Evolutionary conservation across 2,888 invertebrate genomes (phyloP), one percentile per base, ranked within the genome.

Genomic region (Omphaloscelis lunosa): DNA sequence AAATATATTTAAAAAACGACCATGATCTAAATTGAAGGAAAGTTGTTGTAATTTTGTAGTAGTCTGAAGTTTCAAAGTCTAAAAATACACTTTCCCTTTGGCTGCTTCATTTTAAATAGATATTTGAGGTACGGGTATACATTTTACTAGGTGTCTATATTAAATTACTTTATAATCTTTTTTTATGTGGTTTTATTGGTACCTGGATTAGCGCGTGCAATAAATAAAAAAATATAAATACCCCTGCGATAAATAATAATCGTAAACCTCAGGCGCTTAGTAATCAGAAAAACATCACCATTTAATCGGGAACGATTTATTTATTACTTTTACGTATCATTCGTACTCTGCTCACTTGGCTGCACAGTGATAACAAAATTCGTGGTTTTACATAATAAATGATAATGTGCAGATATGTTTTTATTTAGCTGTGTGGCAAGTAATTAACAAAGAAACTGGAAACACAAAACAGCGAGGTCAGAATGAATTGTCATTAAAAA

Each of bases 201-300:
- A 58, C 45, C 41, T 67, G 53, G 67, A 80, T 82, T 73, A 73
- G 17, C 56, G 4, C 58, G n/a, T n/a, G 2, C 29, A 67, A 83
- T 83, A 80, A 77, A 75, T 79, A 66, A 61, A 0, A 45, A 45
- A 15, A 6, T 15, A 45, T 45, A 15, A 45, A 45, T 45, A 45
- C 56, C 3, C 61, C 20, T 27, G 1, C 29, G 67, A 83, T 83
- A 80, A 78, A 68, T 79, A 78, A 68, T 79, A 72, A 66, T 59
- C 34, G n/a, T n/a, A 66, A 29, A 59, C 48, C 29, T 70, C 45
- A 48, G 53, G 61, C 34, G 72, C 58, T 83, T 69, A 73, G 17
- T 67, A 79, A 65, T 72, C n/a, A 72, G 9, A 29, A 72, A 63
- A n/a, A 63, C 34, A 75, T 27, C 15, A 53, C 63, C 58, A 69